Evolutionary conservation across 2,888 invertebrate species (phyloP).

Genomic region (Escarpia spicata): DNA sequence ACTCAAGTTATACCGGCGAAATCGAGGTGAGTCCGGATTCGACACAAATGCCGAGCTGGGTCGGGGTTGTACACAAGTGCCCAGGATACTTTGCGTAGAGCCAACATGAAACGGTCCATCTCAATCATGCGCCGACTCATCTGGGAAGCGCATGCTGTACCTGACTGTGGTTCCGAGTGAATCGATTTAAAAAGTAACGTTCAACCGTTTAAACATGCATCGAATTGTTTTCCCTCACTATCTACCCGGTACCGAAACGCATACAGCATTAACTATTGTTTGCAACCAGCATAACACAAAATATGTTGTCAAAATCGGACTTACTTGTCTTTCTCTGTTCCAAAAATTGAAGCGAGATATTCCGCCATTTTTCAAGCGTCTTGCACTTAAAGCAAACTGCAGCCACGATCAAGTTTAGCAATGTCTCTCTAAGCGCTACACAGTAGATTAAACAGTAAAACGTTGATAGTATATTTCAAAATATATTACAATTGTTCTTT

Average conservation of each 20-base stretch:
- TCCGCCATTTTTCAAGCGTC: conserved; percentile 41
- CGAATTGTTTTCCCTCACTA: neutral
- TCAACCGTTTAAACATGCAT: neutral
- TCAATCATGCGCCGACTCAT: too few relatives aligned
- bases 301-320: conserved; percentile 25
- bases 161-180: too few relatives aligned
- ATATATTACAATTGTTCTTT: too few relatives aligned
- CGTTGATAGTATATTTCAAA: too few relatives aligned
- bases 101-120: too few relatives aligned
- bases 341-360: conserved; percentile 46
- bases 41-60: too few relatives aligned
- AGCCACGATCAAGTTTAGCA: neutral
- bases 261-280: neutral
- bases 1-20: too few relatives aligned
- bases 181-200: neutral
- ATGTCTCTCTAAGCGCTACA: neutral
- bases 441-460: neutral
- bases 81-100: too few relatives aligned
- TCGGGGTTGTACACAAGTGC: too few relatives aligned
- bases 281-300: neutral
- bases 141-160: too few relatives aligned
- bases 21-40: too few relatives aligned
- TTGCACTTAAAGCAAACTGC: neutral
- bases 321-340: conserved; percentile 46
- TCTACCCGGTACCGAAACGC: neutral